Percentiles rank a stretch among this genome's conserved stretches.
Evolutionary conservation across 1,140 invertebrate genomes (phyloP).

Genomic region (Fopius arisanus): DNA sequence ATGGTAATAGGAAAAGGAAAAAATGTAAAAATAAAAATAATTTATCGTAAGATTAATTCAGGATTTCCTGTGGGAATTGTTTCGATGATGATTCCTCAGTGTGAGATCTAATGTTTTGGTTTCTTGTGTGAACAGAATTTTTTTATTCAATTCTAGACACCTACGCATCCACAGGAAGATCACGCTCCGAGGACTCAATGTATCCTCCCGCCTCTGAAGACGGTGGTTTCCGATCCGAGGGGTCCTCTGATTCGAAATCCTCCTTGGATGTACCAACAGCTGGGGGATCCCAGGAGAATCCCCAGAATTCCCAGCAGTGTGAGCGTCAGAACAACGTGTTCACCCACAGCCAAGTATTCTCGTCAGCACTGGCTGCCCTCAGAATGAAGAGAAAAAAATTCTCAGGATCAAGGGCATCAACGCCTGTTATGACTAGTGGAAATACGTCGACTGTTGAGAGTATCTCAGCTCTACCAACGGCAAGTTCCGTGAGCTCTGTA

Average conservation of each 20-base stretch:
- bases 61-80: too few relatives aligned
- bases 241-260: conserved; percentile 58
- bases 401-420: conserved; percentile 76
- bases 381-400: conserved; percentile 82
- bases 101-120: too few relatives aligned
- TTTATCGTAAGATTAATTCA: too few relatives aligned
- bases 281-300: conserved; percentile 25
- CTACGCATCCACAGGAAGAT: conserved; percentile 43
- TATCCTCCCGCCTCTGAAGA: conserved; percentile 67
- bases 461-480: conserved; percentile 37
- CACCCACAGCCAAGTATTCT: conserved; percentile 41
- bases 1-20: too few relatives aligned
- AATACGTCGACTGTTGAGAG: conserved; percentile 53
- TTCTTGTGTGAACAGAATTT: too few relatives aligned
- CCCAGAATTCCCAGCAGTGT: conserved; percentile 2
- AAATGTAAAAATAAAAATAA: too few relatives aligned
- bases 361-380: conserved; percentile 71
- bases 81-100: too few relatives aligned
- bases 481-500: conserved; percentile 31
- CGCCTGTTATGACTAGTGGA: conserved; percentile 64
- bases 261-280: conserved; percentile 48
- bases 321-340: conserved; percentile 38
- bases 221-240: conserved; percentile 56
- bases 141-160: neutral
- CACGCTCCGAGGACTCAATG: conserved; percentile 81